phyloP scores from a whole-genome alignment of 2,113 vertebrate species.

The Pseudopodoces humilis region DNA sequence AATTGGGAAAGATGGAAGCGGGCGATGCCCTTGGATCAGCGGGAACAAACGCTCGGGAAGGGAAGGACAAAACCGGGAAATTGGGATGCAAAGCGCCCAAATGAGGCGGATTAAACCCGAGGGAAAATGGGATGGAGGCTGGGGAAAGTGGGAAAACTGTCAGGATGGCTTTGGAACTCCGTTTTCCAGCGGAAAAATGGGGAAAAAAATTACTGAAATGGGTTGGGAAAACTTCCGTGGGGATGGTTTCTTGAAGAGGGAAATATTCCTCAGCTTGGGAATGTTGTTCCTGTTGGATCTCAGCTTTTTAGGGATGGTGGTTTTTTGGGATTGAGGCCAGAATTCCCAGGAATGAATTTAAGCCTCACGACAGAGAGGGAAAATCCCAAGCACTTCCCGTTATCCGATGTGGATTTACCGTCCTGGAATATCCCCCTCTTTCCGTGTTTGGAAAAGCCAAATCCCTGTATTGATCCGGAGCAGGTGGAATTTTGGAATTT shows the following conservation, averaged over 20 bases:
- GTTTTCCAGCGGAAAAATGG: neutral
- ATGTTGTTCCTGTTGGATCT: neutral
- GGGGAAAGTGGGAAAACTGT: neutral
- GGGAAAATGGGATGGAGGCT: neutral
- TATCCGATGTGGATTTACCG: fast-evolving
- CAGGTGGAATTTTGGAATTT: neutral
- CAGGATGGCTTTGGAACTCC: neutral
- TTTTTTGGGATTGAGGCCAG: neutral
- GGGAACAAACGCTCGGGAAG: neutral
- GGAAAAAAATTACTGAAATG: fast-evolving
- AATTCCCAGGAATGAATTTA: neutral
- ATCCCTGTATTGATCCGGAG: neutral
- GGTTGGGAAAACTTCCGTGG: neutral
- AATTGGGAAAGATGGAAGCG: constrained; percentile 34
- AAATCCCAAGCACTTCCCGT: fast-evolving
- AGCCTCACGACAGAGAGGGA: fast-evolving
- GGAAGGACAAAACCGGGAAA: constrained; percentile 21
- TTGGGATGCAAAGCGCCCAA: neutral
- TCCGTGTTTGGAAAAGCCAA: neutral
- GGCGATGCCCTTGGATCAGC: constrained; percentile 49
- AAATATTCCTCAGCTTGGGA: neutral
- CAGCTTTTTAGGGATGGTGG: fast-evolving
- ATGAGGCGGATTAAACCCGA: neutral
- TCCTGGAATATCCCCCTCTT: fast-evolving
- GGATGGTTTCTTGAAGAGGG: neutral